phyloP scores from a whole-genome alignment of 2,888 invertebrate species.

The Branchinecta sandiegonensis region DNA sequence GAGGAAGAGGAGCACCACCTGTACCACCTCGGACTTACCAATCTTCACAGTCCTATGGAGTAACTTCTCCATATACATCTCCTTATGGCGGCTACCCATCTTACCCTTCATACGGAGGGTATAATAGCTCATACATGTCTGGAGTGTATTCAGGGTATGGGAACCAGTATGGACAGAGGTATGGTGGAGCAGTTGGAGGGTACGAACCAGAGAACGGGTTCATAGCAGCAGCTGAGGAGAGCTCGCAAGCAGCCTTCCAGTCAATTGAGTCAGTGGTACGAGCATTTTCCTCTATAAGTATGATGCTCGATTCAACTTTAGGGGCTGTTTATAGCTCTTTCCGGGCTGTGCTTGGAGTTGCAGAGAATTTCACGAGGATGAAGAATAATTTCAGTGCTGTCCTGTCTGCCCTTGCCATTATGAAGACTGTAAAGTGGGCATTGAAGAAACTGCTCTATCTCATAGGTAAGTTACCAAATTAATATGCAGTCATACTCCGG shows the following conservation, averaged over 20 bases:
- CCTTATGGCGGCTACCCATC: not conserved
- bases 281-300: slow-evolving; percentile 81
- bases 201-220: slow-evolving; percentile 37
- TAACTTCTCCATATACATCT: not conserved
- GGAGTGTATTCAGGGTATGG: slow-evolving; percentile 6
- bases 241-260: slow-evolving; percentile 79
- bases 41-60: not conserved
- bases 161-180: slow-evolving; percentile 27
- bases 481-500: too few species aligned
- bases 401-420: slow-evolving; percentile 69
- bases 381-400: slow-evolving; percentile 68
- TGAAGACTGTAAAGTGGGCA: slow-evolving; percentile 64
- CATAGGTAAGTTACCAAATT: slow-evolving; percentile 40
- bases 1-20: slow-evolving; percentile 10
- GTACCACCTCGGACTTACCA: not conserved
- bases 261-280: slow-evolving; percentile 82
- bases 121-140: not conserved
- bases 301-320: slow-evolving; percentile 94
- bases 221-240: slow-evolving; percentile 76
- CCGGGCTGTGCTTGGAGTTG: slow-evolving; percentile 84
- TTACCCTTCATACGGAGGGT: not conserved
- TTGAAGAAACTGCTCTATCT: slow-evolving; percentile 55
- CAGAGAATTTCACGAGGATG: slow-evolving; percentile 79
- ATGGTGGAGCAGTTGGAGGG: slow-evolving; percentile 31
- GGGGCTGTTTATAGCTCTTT: slow-evolving; percentile 91